Conservation (phyloP, 1,140 invertebrate genomes). For the Lordiphosa mommai region DNA sequence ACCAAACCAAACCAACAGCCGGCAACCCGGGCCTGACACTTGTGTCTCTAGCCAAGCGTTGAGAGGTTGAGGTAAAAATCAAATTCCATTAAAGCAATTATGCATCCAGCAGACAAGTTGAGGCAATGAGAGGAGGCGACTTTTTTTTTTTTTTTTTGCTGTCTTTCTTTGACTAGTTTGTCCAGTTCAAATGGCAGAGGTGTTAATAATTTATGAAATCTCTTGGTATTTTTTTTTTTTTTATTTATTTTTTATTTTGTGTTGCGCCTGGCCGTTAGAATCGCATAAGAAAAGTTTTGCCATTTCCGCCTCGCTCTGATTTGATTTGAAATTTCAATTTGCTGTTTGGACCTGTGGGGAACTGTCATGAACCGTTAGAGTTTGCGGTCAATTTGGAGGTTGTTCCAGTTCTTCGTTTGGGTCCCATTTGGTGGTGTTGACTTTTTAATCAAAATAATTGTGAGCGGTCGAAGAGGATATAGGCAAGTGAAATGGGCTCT, state of each 20-base stretch:
- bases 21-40: slow-evolving; percentile 22
- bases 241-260: no score
- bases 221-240: slow-evolving; percentile 1
- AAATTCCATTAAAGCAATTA: slow-evolving; percentile 78
- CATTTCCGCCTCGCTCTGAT: slow-evolving; percentile 59
- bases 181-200: slow-evolving; percentile 77
- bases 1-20: slow-evolving; percentile 23
- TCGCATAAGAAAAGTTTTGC: slow-evolving; percentile 28
- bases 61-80: slow-evolving; percentile 52
- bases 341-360: slow-evolving; percentile 36
- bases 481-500: no score
- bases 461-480: no score
- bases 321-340: slow-evolving; percentile 66
- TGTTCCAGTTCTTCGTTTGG: slow-evolving; percentile 10
- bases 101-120: slow-evolving; percentile 31
- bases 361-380: slow-evolving; percentile 58
- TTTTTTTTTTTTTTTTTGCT: no score
- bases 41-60: slow-evolving; percentile 25
- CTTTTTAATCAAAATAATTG: no score
- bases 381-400: slow-evolving; percentile 35
- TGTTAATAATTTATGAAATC: slow-evolving; percentile 75
- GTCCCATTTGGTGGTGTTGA: no score
- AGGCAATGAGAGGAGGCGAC: slow-evolving; percentile 2
- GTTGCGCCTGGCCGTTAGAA: slow-evolving; percentile 20
- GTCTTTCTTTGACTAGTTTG: no score